A percentile compares a stretch with the other conserved stretches of the same genome.
phyloP scores from a whole-genome alignment of 2,113 vertebrate genomes.

The Meriones unguiculatus region DNA sequence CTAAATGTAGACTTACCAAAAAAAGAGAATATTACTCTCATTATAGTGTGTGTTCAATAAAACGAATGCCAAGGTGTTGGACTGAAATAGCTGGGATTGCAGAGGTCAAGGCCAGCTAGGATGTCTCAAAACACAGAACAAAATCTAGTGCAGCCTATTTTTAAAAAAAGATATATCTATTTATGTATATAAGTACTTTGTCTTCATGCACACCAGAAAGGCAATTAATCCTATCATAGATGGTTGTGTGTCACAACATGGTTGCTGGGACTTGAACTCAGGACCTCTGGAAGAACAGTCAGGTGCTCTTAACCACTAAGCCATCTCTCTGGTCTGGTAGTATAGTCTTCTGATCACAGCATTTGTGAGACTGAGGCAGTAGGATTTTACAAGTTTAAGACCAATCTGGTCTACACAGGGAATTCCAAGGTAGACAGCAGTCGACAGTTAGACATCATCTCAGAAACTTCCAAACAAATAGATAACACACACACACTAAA shows the following conservation, averaged over 20 bases:
- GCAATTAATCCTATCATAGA: not conserved
- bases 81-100: not conserved
- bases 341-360: not conserved
- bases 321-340: not conserved
- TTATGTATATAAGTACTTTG: not conserved
- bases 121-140: not conserved
- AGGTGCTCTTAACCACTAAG: not conserved
- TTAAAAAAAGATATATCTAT: not conserved
- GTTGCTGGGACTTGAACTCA: not conserved
- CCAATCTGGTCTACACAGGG: not conserved
- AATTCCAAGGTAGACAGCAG: not conserved
- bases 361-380: not conserved
- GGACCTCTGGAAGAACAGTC: not conserved
- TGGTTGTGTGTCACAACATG: not conserved
- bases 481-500: not conserved
- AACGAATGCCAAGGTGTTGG: not conserved
- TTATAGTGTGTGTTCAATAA: not conserved
- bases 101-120: not conserved
- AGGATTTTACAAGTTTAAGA: not conserved
- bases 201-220: not conserved
- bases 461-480: not conserved
- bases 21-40: not conserved
- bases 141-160: not conserved
- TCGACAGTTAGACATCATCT: not conserved
- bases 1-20: slow-evolving; percentile 22